phyloP scores from a whole-genome alignment of 2,113 vertebrate genomes.

The Amazona vittata region DNA sequence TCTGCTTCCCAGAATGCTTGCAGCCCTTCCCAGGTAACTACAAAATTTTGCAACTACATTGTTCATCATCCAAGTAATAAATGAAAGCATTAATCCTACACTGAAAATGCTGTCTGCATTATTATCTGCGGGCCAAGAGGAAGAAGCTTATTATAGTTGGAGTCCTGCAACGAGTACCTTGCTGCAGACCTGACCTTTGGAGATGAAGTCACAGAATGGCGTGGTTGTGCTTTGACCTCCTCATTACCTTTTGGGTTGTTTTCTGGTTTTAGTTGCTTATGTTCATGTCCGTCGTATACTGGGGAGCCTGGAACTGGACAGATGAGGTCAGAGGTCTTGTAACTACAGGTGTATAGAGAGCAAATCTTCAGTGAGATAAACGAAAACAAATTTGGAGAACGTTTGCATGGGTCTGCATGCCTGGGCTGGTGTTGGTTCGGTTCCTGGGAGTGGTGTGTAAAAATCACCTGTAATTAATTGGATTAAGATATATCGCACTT shows the following conservation, averaged over 20 bases:
- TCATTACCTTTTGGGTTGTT: accelerated
- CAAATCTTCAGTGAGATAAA: background rate
- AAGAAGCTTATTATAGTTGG: background rate
- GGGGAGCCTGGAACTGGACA: background rate
- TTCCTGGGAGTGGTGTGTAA: background rate
- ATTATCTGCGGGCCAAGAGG: background rate
- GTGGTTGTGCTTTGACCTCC: background rate
- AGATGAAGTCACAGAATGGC: accelerated
- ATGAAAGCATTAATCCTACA: background rate
- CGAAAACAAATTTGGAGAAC: background rate
- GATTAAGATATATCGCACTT: accelerated
- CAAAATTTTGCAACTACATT: background rate
- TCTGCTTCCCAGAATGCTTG: background rate
- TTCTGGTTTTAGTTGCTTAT: background rate
- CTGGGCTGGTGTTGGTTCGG: background rate
- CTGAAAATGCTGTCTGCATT: background rate
- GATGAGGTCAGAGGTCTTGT: background rate
- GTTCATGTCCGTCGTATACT: accelerated
- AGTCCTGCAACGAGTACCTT: background rate
- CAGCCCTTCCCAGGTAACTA: background rate
- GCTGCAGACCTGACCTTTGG: background rate
- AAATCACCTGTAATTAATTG: background rate
- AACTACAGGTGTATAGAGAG: background rate
- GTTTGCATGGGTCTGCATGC: background rate
- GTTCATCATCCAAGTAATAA: background rate